A percentile compares a stretch with the other conserved stretches of the same genome.
Conservation (phyloP, 2,888 invertebrate genomes). For the Campoplex nolae region DNA sequence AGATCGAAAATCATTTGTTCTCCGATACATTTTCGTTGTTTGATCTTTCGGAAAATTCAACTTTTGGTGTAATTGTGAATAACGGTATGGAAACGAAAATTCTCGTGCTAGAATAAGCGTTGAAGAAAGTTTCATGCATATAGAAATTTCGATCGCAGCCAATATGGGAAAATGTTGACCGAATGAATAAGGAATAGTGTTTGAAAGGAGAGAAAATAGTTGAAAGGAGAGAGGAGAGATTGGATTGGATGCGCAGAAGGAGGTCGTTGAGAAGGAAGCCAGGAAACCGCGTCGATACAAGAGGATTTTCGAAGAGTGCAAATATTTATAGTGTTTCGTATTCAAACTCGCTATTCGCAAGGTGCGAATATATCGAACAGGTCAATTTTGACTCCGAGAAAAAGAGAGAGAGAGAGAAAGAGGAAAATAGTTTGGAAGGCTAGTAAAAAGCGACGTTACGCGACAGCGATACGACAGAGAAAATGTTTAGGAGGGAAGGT, state of each 20-base stretch:
- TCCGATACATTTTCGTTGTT: no score
- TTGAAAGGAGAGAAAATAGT: not conserved
- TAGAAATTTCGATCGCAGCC: not conserved
- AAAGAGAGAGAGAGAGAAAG: not conserved
- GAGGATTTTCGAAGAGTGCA: not conserved
- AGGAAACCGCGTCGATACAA: not conserved
- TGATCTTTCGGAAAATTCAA: not conserved
- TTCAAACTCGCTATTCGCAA: not conserved
- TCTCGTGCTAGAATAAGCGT: not conserved
- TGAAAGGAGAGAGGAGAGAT: not conserved
- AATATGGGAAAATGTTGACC: constrained; percentile 1
- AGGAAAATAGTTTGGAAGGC: not conserved
- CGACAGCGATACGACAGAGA: not conserved
- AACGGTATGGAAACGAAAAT: not conserved
- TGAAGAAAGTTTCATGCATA: not conserved
- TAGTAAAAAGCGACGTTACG: not conserved
- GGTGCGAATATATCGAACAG: not conserved
- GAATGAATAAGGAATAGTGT: constrained; percentile 14
- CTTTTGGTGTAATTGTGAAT: no score
- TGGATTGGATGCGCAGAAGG: not conserved
- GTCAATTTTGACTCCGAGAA: not conserved
- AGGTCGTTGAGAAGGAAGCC: not conserved
- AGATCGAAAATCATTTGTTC: no score
- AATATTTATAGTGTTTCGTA: constrained; percentile 16
- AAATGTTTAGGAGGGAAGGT: not conserved